phyloP scores from a whole-genome alignment of 2,797 vertebrate species.

The Dendrocincla tyrannina region DNA sequence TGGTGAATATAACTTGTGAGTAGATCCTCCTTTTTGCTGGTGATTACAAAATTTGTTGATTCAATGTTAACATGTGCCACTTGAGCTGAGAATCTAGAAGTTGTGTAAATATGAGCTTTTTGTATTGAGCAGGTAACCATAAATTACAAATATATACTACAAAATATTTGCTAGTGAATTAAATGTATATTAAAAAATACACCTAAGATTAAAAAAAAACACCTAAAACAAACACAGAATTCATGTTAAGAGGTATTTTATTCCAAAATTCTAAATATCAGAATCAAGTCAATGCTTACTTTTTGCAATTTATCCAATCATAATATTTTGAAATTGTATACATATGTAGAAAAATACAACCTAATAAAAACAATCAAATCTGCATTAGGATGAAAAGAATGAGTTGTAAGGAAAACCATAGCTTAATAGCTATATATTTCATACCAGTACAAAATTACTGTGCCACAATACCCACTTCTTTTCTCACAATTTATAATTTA shows the following conservation, averaged over 20 bases:
- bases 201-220: rapidly evolving
- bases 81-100: background rate
- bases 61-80: background rate
- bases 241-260: constrained; percentile 55
- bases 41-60: background rate
- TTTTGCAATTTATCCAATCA: constrained; percentile 21
- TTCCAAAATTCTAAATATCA: constrained; percentile 53
- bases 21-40: background rate
- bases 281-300: constrained; percentile 24
- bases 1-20: background rate
- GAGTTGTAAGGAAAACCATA: background rate
- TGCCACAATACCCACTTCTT: background rate
- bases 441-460: constrained; percentile 19
- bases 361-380: background rate
- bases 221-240: background rate
- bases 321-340: constrained; percentile 9
- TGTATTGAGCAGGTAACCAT: background rate
- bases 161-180: background rate
- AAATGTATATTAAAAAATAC: rapidly evolving
- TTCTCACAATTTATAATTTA: constrained; percentile 21
- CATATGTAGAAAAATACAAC: constrained; percentile 38
- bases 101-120: background rate
- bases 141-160: background rate
- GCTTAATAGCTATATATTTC: constrained; percentile 27
- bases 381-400: background rate